These are phyloP conservation scores for Sphaerodactylus townsendi DNA, from an alignment of 2,113 vertebrate genomes.

Conservation along the genomic window DNA sequence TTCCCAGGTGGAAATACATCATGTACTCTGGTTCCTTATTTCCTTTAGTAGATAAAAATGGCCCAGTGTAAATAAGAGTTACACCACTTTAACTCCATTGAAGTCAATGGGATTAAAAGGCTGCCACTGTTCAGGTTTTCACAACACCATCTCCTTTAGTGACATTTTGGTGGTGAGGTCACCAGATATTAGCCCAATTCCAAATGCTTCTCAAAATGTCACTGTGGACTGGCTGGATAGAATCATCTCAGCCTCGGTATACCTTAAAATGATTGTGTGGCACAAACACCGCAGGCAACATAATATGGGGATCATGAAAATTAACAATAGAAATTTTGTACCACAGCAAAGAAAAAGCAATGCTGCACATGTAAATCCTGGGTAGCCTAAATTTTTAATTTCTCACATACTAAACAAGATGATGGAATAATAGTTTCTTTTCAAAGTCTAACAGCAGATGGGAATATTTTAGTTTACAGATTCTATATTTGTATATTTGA, in stretches of 20 bases:
- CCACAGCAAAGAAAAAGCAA: neutral
- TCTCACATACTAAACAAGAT: neutral
- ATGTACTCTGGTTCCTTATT: neutral
- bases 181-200: neutral
- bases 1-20: neutral
- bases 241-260: neutral
- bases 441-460: neutral
- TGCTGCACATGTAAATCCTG: neutral
- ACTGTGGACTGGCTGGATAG: neutral
- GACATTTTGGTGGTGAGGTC: neutral
- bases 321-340: neutral
- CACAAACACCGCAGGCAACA: neutral
- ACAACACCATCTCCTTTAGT: neutral
- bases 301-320: neutral
- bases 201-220: neutral
- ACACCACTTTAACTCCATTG: too few species aligned
- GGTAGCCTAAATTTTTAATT: constrained; percentile 13
- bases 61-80: too few species aligned
- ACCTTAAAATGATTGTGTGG: neutral
- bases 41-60: neutral
- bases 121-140: neutral
- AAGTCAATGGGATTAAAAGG: too few species aligned
- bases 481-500: neutral
- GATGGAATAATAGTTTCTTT: neutral
- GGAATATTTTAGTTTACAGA: neutral